Evolutionary conservation across 2,113 vertebrate species (phyloP).

Genomic region (Melanocharis versteri): DNA sequence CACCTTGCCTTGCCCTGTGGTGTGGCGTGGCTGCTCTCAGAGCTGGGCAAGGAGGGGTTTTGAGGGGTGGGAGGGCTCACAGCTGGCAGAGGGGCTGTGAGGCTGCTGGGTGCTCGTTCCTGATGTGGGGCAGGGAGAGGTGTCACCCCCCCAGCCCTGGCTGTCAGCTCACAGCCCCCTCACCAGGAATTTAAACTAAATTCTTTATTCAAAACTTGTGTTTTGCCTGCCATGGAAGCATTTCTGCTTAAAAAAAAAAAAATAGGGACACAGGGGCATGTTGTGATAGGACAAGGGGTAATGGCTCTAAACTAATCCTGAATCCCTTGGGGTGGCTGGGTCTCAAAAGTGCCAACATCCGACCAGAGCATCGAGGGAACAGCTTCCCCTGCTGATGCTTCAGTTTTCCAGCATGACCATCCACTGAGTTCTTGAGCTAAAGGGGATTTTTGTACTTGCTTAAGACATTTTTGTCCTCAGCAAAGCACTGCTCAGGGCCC

Average conservation of each 20-base stretch:
- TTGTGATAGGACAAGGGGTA: not conserved
- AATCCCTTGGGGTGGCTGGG: not conserved
- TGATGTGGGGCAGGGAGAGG: not conserved
- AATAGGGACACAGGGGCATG: not conserved
- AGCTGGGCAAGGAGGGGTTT: not conserved
- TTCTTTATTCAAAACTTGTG: not conserved
- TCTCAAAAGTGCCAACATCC: not conserved
- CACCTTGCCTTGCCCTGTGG: not conserved
- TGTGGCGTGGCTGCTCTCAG: accelerated
- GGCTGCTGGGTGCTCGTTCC: not conserved
- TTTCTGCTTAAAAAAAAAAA: not conserved
- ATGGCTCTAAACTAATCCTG: not conserved
- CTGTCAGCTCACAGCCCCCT: not conserved
- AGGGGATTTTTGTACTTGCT: not conserved
- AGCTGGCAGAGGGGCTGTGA: not conserved
- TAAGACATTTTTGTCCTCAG: not conserved
- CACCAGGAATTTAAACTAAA: not conserved
- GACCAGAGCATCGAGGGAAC: not conserved
- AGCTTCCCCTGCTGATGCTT: not conserved
- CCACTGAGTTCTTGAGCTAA: not conserved
- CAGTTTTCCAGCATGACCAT: not conserved
- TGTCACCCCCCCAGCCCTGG: not conserved
- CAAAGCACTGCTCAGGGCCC: not conserved
- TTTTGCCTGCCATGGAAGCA: not conserved
- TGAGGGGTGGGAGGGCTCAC: not conserved